Base-by-base conservation (phyloP, 2,888 invertebrate genomes). In the Brachylomia viminalis region DNA sequence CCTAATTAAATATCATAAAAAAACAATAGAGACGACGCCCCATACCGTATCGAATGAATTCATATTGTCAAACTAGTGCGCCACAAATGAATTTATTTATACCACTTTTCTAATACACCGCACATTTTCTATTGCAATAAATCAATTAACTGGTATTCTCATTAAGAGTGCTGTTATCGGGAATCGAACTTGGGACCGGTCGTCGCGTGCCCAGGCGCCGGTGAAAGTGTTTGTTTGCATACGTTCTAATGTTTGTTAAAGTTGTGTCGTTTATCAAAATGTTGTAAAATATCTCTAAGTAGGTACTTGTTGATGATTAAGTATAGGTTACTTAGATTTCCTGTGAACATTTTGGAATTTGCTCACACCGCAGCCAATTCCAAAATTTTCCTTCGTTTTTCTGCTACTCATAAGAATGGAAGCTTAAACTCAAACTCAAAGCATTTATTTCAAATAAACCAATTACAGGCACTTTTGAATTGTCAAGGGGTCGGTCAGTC, bases 131-230 rank as follows among this genome's bases (percentile, higher is more conserved):
- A 85, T 84, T 83, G 80, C 88, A 91, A 94, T 95, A 95, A 95
- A 95, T 95, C 94, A 95, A 95, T 94, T 94, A 93, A 91, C 92
- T 90, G 85, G 93, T 92, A 94, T 94, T 93, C 95, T 95, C 95
- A 95, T 95, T 95, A 95, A 93, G 91, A 90, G 91, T 88, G 90
- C 92, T 92, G 94, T 94, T 95, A 95, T 95, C 95, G 92, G 94
- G 95, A 93, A 94, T 94, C 94, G 94, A 95, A 95, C 95, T 90
- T 84, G 84, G 91, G 93, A 93, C 95, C 94, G 93, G 94, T 92
- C 92, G 90, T 91, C 92, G 94, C 93, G 94, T 93, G 94, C 93
- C 92, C 92, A 90, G 92, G 94, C 93, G 90, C 90, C 81, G 91
- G 95, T 90, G 95, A 95, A 95, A 95, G 95, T 95, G 94, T 93